These are phyloP conservation scores for Machaerirhynchus nigripectus DNA, from an alignment of 2,113 vertebrate species.

Conservation along the genomic window DNA sequence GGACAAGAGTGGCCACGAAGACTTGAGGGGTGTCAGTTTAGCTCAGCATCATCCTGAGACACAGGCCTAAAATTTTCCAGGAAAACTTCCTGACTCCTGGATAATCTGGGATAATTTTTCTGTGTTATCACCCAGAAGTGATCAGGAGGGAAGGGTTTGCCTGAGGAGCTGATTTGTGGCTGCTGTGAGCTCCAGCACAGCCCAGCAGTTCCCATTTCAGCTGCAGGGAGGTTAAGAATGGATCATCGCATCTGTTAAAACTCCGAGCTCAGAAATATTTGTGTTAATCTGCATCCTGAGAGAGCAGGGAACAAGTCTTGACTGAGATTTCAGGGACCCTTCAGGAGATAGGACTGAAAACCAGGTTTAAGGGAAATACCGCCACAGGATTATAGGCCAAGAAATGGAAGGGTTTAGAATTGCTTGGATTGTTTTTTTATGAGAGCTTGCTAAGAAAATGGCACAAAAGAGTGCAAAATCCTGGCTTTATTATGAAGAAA, in stretches of 20 bases:
- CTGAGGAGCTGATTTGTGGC: background rate
- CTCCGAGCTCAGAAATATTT: accelerated
- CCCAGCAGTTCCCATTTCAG: background rate
- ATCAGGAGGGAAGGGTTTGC: background rate
- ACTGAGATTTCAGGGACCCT: background rate
- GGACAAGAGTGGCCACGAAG: too few species aligned
- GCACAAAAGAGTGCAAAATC: background rate
- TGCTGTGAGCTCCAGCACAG: background rate
- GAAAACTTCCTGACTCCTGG: background rate
- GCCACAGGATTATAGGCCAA: background rate
- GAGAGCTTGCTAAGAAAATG: background rate
- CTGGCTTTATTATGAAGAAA: background rate
- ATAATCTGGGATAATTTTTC: accelerated
- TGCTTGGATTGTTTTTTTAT: background rate
- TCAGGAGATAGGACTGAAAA: background rate
- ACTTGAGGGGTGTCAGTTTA: background rate
- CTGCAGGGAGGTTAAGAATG: background rate
- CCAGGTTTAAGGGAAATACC: background rate
- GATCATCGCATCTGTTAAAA: background rate
- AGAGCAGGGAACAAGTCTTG: background rate
- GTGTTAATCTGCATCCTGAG: background rate
- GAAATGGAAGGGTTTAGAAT: background rate
- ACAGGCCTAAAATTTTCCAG: background rate
- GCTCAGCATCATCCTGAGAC: background rate
- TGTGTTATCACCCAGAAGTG: background rate